Base-by-base conservation (phyloP, 2,797 vertebrate genomes). In the Aeoliscus strigatus region DNA sequence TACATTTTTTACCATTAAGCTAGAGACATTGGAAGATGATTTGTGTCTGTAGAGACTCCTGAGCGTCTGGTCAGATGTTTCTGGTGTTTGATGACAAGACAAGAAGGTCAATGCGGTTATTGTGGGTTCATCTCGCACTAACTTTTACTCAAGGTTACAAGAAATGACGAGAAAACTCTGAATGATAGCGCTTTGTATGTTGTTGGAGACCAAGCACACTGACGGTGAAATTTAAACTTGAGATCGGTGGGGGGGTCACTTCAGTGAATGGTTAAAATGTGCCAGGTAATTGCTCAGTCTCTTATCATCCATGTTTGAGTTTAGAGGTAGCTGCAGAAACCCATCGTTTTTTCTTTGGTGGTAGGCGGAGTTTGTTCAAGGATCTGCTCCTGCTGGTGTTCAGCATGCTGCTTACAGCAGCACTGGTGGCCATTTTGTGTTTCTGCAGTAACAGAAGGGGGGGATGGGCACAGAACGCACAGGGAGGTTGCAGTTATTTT, bases 351-450 rank as follows among this genome's bases (percentile, higher is more conserved):
- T 47, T 36, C 43, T 44, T 52, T 52, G 49, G 42, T 37, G 27
- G 74, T 70, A 66, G 80, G 81, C 42, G 77, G 77, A 33, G 77
- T 58, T 57, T 80, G 76, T 60, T 28, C 70, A 27, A 47, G 49
- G 70, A 62, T 46, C 73, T 57, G 32, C 40, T 73, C 47, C 3
- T 52, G 62, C 37, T 45, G 70, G 57, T 75, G 61, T 62, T 80
- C 63, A 48, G 73, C 74, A 65, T 66, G 72, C 79, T 71, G 58
- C 69, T 75, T 52, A 13, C 66, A 79, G 72, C 65, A 73, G 66
- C 61, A 14, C 67, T 77, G 75, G 82, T 83, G 78, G 81, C 84
- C 81, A 85, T 85, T 82, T 84, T 84, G 61, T 73, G 79, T 67
- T 74, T 75, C 61, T 79, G 66, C 72, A 75, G 49, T 45, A 62